Base-by-base conservation (phyloP, 2,888 invertebrate species). In the Argyresthia goedartella region DNA sequence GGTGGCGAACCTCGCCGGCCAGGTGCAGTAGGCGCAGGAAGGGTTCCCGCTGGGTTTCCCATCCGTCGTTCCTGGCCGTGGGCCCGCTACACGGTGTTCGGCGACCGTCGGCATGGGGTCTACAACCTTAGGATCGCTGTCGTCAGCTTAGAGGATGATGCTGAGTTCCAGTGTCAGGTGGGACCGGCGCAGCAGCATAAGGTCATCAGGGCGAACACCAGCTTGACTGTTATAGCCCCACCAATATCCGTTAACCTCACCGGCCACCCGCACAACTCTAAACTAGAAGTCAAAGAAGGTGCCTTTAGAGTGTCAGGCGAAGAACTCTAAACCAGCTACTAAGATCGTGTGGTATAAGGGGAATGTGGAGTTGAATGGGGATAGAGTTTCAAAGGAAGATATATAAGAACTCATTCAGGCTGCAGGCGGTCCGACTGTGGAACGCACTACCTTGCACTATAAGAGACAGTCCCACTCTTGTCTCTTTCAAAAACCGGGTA, bases 101-200 rank as follows among this genome's bases (percentile, higher is more conserved):
- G 96, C 0, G 94, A 95, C 75, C 91, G 92, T 44, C 89, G 91
- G 46, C 90, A 91, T 55, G 96, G 97, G 7, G 91, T 96, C 56
- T 97, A 94, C 88, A 96, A 97, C 86, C 89, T 98, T 60, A 89
- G 92, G 69, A 96, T 99, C 68, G 91, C 91, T 59, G 95, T 97
- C 81, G 95, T 94, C 4, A 93, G 94, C 36, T 87, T 97, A 44
- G 93, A 91, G 62, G 99, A 99, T 72, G 98, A 98, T 73, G 97
- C 96, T 0, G 95, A 95, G 69, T 99, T 93, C 81, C 96, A 98
- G 88, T 99, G 99, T 80, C 98, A 99, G 53, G 96, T 98, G 51
- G 94, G 95, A 47, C 96, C 97, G 0, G 90, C 92, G 1, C 90
- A 92, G 61, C 90, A 91, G 71, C 91, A 93, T 67, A 94, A 94